Base-by-base conservation (phyloP, 2,797 vertebrate genomes). In the Characodon lateralis region DNA sequence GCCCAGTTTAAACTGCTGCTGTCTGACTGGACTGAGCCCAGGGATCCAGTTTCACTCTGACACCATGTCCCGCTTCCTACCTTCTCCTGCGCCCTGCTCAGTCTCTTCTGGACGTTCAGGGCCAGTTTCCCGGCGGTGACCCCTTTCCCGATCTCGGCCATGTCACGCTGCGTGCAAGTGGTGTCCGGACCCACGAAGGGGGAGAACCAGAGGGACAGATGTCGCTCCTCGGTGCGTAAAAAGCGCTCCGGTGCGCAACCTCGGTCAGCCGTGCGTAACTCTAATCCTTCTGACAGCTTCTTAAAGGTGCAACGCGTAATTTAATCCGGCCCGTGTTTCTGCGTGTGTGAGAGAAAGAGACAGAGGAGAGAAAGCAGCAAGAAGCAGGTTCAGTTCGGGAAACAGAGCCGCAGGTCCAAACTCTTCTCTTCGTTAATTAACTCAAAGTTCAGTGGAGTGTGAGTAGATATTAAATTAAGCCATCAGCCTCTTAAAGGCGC, bases 1-100 rank as follows among this genome's bases (percentile, higher is more conserved):
- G 26, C 46, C 8, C 69, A 51, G 69, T 31, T 28, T 31, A 28
- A 63, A 18, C 10, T 63, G 35, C 63, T 76, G 31, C 46, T n/a
- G 26, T 53, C 51, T 53, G 61, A 9, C 53, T 71, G 63, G 20
- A 63, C 65, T 73, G 66, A 43, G 70, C 73, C 0, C 4, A 0
- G 7, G 77, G 78, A 43, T 90, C 83, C 22, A n/a, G 85, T 90
- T 85, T 86, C 90, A 77, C 73, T 0, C 51, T 82, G 78, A 86
- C 87, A 75, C 76, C 1, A 73, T 72, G 85, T 84, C 74, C 80
- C 13, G 75, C 74, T 48, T 65, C 74, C 43, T 63, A 99, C 98
- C 98, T 99, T 99, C 94, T 99, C 98, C 91, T 99, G 98, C n/a
- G 97, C 98, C n/a, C 98, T 94, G 68, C 95, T 98, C 65, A 99